Evolutionary conservation across 2,888 invertebrate species (phyloP).

Genomic region (Diaphora mendica): DNA sequence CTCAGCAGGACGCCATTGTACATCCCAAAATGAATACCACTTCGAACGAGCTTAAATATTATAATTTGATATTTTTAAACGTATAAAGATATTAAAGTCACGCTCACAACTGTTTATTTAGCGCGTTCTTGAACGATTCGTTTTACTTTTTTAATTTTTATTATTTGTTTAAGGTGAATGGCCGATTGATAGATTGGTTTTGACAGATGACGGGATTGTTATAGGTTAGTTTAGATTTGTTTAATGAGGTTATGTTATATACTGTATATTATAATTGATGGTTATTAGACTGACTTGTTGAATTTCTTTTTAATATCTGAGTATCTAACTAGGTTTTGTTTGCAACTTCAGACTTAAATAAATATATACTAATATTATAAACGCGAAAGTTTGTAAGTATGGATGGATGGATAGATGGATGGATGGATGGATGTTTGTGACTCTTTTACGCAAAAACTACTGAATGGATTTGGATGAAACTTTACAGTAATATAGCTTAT

Average conservation of each 20-base stretch:
- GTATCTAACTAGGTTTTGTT: too few species aligned
- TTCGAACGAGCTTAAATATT: constrained; percentile 80
- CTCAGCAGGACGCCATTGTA: constrained; percentile 79
- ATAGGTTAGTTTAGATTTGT: constrained; percentile 2
- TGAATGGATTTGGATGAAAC: too few species aligned
- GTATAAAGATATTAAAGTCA: constrained; percentile 86
- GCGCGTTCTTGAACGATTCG: constrained; percentile 76
- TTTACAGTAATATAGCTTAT: too few species aligned
- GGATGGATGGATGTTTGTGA: too few species aligned
- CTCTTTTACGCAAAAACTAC: too few species aligned
- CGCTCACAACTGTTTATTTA: constrained; percentile 84
- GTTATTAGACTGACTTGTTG: constrained; percentile 4
- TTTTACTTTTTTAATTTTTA: constrained; percentile 50
- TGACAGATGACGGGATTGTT: constrained; percentile 24
- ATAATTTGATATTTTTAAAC: constrained; percentile 86
- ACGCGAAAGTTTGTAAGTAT: too few species aligned
- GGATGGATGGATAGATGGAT: too few species aligned
- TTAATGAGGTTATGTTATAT: constrained; percentile 1
- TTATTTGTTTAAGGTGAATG: constrained; percentile 56
- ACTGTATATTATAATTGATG: constrained; percentile 8
- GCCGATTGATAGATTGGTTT: constrained; percentile 44
- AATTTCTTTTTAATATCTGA: not conserved
- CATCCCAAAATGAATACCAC: constrained; percentile 76
- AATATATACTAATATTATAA: too few species aligned
- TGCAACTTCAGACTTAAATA: too few species aligned